phyloP scores from a whole-genome alignment of 2,888 invertebrate species.

The Brenthis hecate region DNA sequence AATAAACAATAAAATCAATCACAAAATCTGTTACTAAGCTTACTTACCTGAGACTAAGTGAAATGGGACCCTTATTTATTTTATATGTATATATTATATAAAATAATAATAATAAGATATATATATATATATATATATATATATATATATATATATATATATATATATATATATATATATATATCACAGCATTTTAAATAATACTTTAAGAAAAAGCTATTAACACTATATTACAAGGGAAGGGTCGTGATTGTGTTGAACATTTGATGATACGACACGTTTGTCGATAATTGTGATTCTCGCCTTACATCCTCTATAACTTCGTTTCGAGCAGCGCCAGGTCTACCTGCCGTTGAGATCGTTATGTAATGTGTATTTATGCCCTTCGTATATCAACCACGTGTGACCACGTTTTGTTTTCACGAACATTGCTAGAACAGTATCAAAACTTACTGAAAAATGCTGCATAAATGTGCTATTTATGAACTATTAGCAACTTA shows the following conservation, averaged over 20 bases:
- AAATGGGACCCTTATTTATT: neutral
- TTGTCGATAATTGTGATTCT: conserved; percentile 5
- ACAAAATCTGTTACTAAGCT: no score
- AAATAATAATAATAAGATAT: no score
- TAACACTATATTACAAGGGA: neutral
- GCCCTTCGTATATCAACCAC: conserved; percentile 27
- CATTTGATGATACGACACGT: neutral
- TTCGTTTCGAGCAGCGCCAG: conserved; percentile 41
- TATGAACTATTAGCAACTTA: no score
- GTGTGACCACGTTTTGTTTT: conserved; percentile 24
- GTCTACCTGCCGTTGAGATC: conserved; percentile 23
- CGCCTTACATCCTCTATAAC: conserved; percentile 31
- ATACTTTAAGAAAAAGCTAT: neutral
- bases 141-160: no score
- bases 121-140: no score
- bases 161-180: no score
- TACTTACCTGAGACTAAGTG: no score
- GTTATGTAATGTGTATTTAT: conserved; percentile 28
- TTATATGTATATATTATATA: no score
- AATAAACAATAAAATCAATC: no score
- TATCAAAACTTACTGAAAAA: no score
- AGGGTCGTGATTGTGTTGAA: conserved; percentile 6
- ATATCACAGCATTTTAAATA: neutral
- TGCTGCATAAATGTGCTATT: no score
- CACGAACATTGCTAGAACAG: conserved; percentile 15